Base-by-base conservation (phyloP, 2,888 invertebrate genomes). In the Elysia crispata region DNA sequence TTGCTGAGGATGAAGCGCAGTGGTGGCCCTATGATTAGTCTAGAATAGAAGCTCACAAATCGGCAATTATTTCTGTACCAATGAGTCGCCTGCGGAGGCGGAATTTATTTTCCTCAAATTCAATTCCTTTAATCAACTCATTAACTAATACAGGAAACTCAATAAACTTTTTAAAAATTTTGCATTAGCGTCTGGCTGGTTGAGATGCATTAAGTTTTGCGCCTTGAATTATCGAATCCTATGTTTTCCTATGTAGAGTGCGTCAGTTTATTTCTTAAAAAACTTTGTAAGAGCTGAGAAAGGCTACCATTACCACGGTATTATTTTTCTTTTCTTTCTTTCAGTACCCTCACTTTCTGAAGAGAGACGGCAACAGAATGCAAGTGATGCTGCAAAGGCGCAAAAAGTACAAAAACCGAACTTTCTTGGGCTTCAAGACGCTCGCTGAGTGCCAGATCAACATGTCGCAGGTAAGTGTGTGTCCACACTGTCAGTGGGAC, bases 381-480 rank as follows among this genome's bases (percentile, higher is more conserved):
- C 96, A 98, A 90, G 96, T 99, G 85, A 95, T 99, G 94, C 94
- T 99, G 86, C 99, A 99, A 92, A 94, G 99, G 86, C 95, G 98
- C 86, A 99, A 99, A 93, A 95, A 97, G 90, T 99, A 99, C 94
- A 99, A 99, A 94, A 99, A 98, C 92, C 95, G 99, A 89, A 98
- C 99, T 50, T 98, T 99, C 92, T 90, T 92, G 23, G 99, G 99
- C 15, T 99, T 97, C 93, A 99, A 99, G 93, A 99, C 98, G 0
- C 94, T 99, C 54, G 99, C 99, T 31, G 96, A 97, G 91, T 99
- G 99, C 70, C 95, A 97, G 85, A 96, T 99, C 89, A 90, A 89
- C 83, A 90, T 92, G 90, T 88, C 91, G 77, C 89, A 91, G 87
- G 91, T 91, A 83, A 82, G 41, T 28, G 20, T 15, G n/a, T 60